Conservation (phyloP, 2,797 vertebrate genomes). For the Tarsius wallacei region DNA sequence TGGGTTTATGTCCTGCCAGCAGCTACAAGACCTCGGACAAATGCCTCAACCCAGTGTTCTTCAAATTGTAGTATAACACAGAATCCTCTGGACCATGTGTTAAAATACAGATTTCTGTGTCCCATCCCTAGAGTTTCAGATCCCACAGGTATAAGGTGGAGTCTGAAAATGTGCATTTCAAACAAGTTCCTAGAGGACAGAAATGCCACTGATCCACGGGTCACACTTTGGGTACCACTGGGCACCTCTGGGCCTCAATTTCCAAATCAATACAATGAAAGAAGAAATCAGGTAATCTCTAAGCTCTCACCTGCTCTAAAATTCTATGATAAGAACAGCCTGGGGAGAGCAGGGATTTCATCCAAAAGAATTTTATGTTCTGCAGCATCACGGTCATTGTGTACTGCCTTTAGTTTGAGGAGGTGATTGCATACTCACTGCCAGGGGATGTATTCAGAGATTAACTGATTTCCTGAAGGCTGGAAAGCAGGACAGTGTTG, state of each 20-base stretch:
- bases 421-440: background rate
- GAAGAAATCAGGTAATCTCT: background rate
- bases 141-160: background rate
- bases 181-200: background rate
- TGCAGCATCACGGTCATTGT: too few species aligned
- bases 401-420: background rate
- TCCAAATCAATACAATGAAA: conserved; percentile 21
- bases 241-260: background rate
- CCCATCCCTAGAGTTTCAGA: background rate
- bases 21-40: background rate
- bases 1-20: background rate
- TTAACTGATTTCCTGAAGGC: background rate
- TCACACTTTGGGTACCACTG: background rate
- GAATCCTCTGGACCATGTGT: background rate
- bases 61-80: background rate
- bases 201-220: background rate
- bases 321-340: background rate
- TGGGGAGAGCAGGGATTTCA: background rate
- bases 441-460: background rate
- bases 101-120: background rate
- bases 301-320: background rate
- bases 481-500: background rate
- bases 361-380: background rate
- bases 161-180: background rate
- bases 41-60: background rate